phyloP scores from a whole-genome alignment of 2,888 invertebrate genomes.

The Netelia virgata region DNA sequence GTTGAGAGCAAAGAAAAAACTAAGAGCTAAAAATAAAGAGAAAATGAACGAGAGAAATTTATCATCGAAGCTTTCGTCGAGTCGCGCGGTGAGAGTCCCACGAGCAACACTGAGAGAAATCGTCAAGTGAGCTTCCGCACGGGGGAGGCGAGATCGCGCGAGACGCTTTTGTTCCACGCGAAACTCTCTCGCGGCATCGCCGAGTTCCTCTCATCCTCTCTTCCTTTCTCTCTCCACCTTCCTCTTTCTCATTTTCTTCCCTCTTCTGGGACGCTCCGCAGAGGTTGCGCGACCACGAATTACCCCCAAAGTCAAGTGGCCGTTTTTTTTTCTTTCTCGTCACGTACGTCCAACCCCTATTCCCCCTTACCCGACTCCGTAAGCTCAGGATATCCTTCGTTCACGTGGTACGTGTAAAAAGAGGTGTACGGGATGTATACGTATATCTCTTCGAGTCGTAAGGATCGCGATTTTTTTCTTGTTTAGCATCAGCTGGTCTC shows the following conservation, averaged over 20 bases:
- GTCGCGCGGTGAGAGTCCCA: conserved; percentile 1
- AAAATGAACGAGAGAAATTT: conserved; percentile 43
- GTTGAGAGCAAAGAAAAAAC: conserved; percentile 24
- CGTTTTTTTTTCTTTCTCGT: conserved; percentile 46
- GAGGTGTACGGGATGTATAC: neutral
- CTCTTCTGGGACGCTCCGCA: conserved; percentile 26
- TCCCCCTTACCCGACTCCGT: neutral
- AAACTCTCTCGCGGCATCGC: conserved; percentile 56
- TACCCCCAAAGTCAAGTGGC: conserved; percentile 58
- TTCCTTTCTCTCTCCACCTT: conserved; percentile 13
- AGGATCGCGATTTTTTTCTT: neutral
- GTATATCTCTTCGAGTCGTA: neutral
- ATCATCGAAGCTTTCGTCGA: conserved; percentile 49
- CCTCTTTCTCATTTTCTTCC: conserved; percentile 6
- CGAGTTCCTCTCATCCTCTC: conserved; percentile 21
- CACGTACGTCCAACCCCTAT: conserved; percentile 16
- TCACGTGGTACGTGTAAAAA: conserved; percentile 31
- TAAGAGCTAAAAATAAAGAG: neutral
- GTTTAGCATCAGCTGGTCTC: neutral
- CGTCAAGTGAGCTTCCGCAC: conserved; percentile 41
- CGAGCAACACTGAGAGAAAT: conserved; percentile 23
- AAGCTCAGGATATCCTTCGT: conserved; percentile 20
- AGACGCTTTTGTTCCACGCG: conserved; percentile 43
- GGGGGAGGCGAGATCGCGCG: conserved; percentile 31
- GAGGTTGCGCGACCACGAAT: conserved; percentile 57